Base-by-base conservation (phyloP, 2,113 vertebrate genomes). In the Hydrolagus affinis region DNA sequence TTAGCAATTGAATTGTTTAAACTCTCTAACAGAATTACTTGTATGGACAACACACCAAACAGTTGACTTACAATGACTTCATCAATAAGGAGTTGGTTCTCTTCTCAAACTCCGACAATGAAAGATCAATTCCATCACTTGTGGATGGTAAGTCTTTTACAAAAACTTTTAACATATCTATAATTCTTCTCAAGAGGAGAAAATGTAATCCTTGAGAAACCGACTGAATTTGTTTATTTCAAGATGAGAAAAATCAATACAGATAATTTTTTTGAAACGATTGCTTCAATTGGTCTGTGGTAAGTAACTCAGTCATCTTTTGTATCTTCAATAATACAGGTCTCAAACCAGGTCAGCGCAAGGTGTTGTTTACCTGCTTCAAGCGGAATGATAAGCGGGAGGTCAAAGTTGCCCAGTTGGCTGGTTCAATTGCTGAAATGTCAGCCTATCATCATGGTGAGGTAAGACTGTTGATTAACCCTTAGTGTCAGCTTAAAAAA, bases 391-490 rank as follows among this genome's bases (percentile, higher is more conserved):
- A 99, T 88, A 99, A 98, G 86, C 90, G 96, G 87, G 98, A 99
- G 87, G 97, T 99, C 88, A 99, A 99, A 87, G 97, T 99, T 88
- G 97, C 97, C 73, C 98, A 99, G 89, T 90, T 99, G 90, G 97
- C 98, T 86, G 98, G 98, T 23, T 99, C 98, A 30, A 95, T 99
- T 7, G 96, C 98, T 4, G 97, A 99, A 92, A 98, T 98, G 95
- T 99, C 97, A 0, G 97, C 98, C 23, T 99, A 99, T 88, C 98
- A 99, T 88, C 98, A 99, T 0, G 98, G 98, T 87, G 98, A 99
- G 93, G 97, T 99, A 93, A 92, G 92, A 15, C 69, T 44, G 71
- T 74, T 56, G 8, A 17, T 66, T 80, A 21, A 19, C 15, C 44
- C 44, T 44, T 44, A 44, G 44, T 44, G 44, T 44, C 44, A 6